Evolutionary conservation across 2,113 vertebrate genomes (phyloP), one percentile per base, ranked within the genome.

Genomic region (Dipodomys ordii): DNA sequence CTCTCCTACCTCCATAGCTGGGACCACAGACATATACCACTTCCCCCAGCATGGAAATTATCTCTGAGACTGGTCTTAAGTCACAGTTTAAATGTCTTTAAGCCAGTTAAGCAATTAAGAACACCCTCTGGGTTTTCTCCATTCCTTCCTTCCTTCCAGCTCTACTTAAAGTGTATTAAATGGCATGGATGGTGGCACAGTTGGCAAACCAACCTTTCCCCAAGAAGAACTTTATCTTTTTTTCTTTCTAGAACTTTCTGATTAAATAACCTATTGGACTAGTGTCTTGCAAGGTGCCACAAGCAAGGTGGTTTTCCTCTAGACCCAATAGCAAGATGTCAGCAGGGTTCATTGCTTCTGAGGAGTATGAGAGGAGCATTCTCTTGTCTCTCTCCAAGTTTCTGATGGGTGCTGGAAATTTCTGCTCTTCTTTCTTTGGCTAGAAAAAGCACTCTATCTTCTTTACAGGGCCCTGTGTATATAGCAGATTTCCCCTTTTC

Each of bases 181-280:
- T 25, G 73, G 78, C 57, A 6, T 3, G 68, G 65, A 69, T 23
- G 39, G 23, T 53, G 32, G 60, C 79, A 27, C 16, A 68, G 62
- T 12, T 49, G 86, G 71, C 0, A 85, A 30, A 28, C 65, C 39
- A 15, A 18, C 46, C 71, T 79, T 89, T 67, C 71, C 7, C 79
- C 46, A 92, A 62, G 84, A 76, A 91, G 46, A 76, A 46, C 53
- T 73, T 57, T 13, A 30, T 35, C 60, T 27, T 19, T 88, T 57
- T 65, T 27, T 46, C 49, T 73, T 85, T 93, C 60, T 83, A 93
- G 87, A 92, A 39, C 22, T 53, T 83, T 92, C 76, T 46, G 65
- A 28, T 92, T 46, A 83, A 67, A 69, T 74, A 27, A 84, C 87
- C 64, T 73, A 60, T n/a, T 69, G 69, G 92, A 68, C 62, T 85